Conservation (phyloP, 2,888 invertebrate genomes). For the Nephrocerus scutellatus region DNA sequence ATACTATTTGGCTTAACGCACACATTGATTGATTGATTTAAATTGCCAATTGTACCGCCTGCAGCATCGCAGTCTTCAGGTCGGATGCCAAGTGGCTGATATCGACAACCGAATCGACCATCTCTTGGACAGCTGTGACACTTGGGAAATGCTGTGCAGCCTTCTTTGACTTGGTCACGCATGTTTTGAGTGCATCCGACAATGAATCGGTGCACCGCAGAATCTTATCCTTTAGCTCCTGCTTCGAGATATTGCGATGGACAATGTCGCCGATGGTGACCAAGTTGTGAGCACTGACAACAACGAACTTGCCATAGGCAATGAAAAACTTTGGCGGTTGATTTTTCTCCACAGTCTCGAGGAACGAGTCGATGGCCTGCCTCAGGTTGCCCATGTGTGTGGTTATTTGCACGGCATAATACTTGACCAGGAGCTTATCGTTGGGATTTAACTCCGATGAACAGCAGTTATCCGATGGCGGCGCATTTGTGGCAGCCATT, state of each 20-base stretch:
- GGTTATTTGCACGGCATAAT: slow-evolving; percentile 81
- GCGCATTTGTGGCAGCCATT: slow-evolving; percentile 49
- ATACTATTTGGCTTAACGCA: slow-evolving; percentile 14
- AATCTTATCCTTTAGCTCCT: slow-evolving; percentile 65
- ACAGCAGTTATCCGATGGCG: slow-evolving; percentile 23
- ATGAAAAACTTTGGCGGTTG: slow-evolving; percentile 91
- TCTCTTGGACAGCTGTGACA: slow-evolving; percentile 81
- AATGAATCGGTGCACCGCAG: slow-evolving; percentile 71
- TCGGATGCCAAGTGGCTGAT: slow-evolving; percentile 79
- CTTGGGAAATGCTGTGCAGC: slow-evolving; percentile 90
- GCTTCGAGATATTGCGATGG: slow-evolving; percentile 72
- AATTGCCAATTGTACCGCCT: slow-evolving; percentile 52
- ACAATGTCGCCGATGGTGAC: slow-evolving; percentile 93
- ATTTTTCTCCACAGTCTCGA: slow-evolving; percentile 84
- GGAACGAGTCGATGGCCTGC: slow-evolving; percentile 86
- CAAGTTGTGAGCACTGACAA: slow-evolving; percentile 86
- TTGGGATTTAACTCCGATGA: slow-evolving; percentile 61
- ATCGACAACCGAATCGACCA: slow-evolving; percentile 85
- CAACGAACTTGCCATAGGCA: slow-evolving; percentile 89
- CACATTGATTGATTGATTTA: slow-evolving; percentile 17
- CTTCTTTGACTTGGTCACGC: slow-evolving; percentile 81
- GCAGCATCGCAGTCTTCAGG: slow-evolving; percentile 65
- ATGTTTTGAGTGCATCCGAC: slow-evolving; percentile 72
- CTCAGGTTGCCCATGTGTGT: slow-evolving; percentile 78
- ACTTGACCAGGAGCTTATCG: slow-evolving; percentile 76